These are phyloP conservation scores for Strigops habroptila DNA, from an alignment of 2,113 vertebrate genomes.

Conservation along the genomic window DNA sequence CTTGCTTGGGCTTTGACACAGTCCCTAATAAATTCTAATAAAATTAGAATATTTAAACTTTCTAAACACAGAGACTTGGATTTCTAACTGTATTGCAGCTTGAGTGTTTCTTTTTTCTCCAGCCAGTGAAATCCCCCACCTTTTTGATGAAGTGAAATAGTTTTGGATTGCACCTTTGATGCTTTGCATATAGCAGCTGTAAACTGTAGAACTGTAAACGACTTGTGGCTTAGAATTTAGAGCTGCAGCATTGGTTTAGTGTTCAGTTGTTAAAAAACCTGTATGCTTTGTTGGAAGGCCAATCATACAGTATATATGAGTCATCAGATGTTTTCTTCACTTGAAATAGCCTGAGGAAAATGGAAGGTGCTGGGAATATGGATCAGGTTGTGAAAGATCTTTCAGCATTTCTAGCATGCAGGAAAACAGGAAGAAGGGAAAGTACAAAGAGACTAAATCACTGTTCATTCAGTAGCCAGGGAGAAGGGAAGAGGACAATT, in stretches of 20 bases:
- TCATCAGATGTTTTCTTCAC: neutral
- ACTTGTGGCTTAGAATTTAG: neutral
- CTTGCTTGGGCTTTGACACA: neutral
- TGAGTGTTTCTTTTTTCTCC: neutral
- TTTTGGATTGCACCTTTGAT: neutral
- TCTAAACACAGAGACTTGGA: neutral
- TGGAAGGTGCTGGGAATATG: neutral
- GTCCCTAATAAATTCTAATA: neutral
- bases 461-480: neutral
- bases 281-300: neutral
- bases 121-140: neutral
- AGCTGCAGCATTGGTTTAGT: neutral
- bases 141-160: neutral
- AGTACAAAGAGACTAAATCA: neutral
- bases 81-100: neutral
- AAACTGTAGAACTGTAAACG: neutral
- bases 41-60: neutral
- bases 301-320: neutral
- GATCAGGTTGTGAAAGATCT: neutral
- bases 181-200: neutral
- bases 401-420: neutral
- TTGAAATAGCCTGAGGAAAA: slow-evolving; percentile 4
- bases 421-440: neutral
- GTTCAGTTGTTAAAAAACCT: neutral
- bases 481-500: neutral